Conservation (phyloP, 1,140 invertebrate genomes). For the Mactra quadrangularis region DNA sequence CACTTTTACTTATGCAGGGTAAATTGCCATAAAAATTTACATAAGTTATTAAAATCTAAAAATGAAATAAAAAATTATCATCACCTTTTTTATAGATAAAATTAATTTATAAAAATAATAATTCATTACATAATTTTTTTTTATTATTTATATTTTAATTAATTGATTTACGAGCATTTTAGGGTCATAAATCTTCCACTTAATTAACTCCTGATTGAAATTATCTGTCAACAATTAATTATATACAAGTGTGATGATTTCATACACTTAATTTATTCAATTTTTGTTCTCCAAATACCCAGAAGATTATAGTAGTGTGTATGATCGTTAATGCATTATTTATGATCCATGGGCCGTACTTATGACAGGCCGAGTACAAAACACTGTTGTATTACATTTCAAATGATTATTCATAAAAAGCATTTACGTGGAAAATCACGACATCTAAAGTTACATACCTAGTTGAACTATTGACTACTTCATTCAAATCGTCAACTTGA, state of each 20-base stretch:
- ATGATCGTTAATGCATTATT: constrained; percentile 35
- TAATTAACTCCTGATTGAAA: no score
- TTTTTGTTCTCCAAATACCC: constrained; percentile 30
- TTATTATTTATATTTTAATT: no score
- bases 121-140: no score
- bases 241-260: constrained; percentile 5
- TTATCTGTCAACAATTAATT: no score
- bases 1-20: no score
- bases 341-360: constrained; percentile 46
- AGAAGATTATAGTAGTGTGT: constrained; percentile 21
- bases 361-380: constrained; percentile 49
- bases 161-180: no score
- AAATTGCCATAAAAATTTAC: no score
- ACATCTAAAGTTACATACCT: constrained; percentile 51
- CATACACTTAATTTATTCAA: constrained; percentile 46
- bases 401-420: constrained; percentile 40
- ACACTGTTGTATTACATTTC: constrained; percentile 42
- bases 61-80: no score
- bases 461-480: constrained; percentile 58
- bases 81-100: no score
- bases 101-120: no score
- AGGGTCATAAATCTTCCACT: no score
- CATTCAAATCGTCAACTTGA: constrained; percentile 36
- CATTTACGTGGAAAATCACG: constrained; percentile 56
- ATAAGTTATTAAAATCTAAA: no score